Percentiles rank a stretch among this genome's conserved stretches.
Evolutionary conservation across 2,113 vertebrate genomes (phyloP).

Genomic region (Grammatotria lemairii): DNA sequence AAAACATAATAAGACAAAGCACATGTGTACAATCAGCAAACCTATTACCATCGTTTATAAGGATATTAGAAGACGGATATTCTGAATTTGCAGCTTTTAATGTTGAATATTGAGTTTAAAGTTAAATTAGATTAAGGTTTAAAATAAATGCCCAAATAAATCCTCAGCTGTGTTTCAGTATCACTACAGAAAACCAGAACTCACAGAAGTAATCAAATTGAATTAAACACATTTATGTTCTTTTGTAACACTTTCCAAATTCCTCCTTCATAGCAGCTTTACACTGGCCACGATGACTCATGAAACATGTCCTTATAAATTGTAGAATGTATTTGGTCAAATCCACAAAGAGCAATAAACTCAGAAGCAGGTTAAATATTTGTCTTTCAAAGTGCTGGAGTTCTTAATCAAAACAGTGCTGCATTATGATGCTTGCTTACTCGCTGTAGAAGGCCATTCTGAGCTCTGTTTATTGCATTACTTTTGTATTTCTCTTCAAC

Average conservation of each 20-base stretch:
- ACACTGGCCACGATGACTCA: neutral
- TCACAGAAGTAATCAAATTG: neutral
- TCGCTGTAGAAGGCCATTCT: neutral
- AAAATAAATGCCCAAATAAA: neutral
- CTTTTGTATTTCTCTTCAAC: neutral
- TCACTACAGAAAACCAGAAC: neutral
- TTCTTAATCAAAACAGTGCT: neutral
- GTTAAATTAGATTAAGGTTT: neutral
- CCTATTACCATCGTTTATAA: neutral
- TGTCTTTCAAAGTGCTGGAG: neutral
- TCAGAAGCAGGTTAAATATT: neutral
- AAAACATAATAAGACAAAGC: neutral
- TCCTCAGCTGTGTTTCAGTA: neutral
- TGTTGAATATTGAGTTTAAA: neutral
- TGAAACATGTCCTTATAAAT: neutral
- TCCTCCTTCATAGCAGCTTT: neutral
- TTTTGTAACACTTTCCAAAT: neutral
- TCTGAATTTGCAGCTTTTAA: neutral
- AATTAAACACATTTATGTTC: neutral
- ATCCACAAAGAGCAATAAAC: neutral
- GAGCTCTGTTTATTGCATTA: neutral
- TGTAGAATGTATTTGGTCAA: neutral
- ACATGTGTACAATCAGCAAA: neutral
- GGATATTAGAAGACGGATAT: rapidly evolving
- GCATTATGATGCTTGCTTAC: neutral